Evolutionary conservation across 2,888 invertebrate species (phyloP).

Genomic region (Ophonus ardosiacus): DNA sequence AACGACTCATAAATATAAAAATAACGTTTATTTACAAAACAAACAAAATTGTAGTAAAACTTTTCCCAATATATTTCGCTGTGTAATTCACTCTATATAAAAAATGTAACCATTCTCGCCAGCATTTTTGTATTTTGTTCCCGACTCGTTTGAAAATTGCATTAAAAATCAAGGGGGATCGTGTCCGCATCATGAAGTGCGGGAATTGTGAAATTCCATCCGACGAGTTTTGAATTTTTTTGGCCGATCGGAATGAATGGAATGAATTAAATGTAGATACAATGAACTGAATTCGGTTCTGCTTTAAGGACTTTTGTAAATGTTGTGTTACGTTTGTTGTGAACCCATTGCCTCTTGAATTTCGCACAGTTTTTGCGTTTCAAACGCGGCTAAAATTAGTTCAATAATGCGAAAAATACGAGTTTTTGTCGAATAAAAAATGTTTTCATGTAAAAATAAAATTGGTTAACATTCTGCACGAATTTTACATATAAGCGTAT

Average conservation of each 20-base stretch:
- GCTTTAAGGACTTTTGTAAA: conserved; percentile 43
- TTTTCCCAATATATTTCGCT: too few species aligned
- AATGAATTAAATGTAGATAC: conserved; percentile 26
- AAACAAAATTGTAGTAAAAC: too few species aligned
- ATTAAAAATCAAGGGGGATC: conserved; percentile 5
- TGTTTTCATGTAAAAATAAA: not conserved
- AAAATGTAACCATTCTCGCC: not conserved
- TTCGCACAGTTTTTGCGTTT: not conserved
- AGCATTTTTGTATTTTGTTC: conserved; percentile 11
- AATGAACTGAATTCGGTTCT: conserved; percentile 35
- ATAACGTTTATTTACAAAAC: too few species aligned
- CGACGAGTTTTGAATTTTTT: conserved; percentile 25
- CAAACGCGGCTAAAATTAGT: not conserved
- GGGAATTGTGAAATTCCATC: conserved; percentile 6
- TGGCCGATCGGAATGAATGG: conserved; percentile 11
- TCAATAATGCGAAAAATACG: not conserved
- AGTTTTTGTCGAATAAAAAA: not conserved
- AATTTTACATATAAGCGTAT: not conserved
- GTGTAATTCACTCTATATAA: conserved; percentile 17
- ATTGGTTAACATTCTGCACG: not conserved
- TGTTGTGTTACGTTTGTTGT: conserved; percentile 25
- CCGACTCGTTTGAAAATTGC: conserved; percentile 27
- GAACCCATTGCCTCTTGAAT: conserved; percentile 2
- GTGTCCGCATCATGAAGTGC: not conserved
- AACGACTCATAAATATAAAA: too few species aligned